Conservation (phyloP, 2,888 invertebrate genomes). For the Bhutanitis thaidina region DNA sequence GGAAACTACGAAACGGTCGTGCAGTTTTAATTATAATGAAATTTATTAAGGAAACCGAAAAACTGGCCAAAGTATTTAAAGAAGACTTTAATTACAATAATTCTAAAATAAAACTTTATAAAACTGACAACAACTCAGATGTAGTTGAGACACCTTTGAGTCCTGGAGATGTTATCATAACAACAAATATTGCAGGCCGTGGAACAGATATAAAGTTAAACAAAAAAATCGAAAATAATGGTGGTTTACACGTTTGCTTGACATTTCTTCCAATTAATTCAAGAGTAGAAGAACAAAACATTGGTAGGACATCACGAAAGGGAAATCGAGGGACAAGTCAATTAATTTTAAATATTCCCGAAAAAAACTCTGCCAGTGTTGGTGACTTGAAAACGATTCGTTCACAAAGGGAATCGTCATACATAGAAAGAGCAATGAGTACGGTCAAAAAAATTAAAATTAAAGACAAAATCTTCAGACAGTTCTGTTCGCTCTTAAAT, state of each 20-base stretch:
- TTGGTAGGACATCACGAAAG: constrained; percentile 21
- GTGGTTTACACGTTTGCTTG: constrained; percentile 22
- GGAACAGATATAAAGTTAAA: constrained; percentile 22
- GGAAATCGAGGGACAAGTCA: constrained; percentile 22
- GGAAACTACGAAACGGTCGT: constrained; percentile 14
- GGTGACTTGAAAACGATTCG: constrained; percentile 6
- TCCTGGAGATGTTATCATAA: constrained; percentile 21
- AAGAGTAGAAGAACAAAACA: constrained; percentile 23
- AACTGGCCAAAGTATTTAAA: constrained; percentile 8
- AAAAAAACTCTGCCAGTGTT: not conserved
- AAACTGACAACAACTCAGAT: constrained; percentile 18
- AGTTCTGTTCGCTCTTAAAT: constrained; percentile 15
- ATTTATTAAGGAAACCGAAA: constrained; percentile 21
- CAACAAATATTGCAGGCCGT: constrained; percentile 23
- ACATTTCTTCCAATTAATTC: constrained; percentile 21
- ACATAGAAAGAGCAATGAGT: constrained; percentile 1
- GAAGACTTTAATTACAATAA: constrained; percentile 10
- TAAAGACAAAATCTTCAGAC: constrained; percentile 20
- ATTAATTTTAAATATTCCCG: constrained; percentile 7
- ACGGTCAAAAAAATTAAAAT: constrained; percentile 8
- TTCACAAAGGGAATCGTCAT: constrained; percentile 2
- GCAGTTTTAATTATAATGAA: constrained; percentile 22
- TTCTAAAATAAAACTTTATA: constrained; percentile 20
- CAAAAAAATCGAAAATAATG: constrained; percentile 17
- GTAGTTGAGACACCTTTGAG: constrained; percentile 13